Base-by-base conservation (phyloP, 2,888 invertebrate genomes). In the Steinernema carpocapsae region DNA sequence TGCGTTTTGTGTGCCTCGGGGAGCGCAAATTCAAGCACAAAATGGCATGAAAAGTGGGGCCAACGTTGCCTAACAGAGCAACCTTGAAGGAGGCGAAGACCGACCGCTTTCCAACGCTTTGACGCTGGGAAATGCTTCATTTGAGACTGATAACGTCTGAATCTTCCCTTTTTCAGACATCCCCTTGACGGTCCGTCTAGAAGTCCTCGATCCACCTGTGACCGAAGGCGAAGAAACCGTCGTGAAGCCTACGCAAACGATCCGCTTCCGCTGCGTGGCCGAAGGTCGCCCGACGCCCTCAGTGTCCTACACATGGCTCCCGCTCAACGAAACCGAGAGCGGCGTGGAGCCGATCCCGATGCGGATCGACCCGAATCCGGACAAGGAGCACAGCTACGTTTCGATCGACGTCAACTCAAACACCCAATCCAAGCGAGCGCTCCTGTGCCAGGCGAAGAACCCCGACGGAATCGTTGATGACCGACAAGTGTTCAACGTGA, bases 251-350 rank as follows among this genome's bases (percentile, higher is more conserved):
- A 77, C 77, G 14, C 85, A 85, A 75, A 79, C 81, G 6, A 85
- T 86, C 73, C 82, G 83, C 48, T 86, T 86, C 81, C 80, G 84
- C 64, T 86, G 86, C 72, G 78, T 87, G n/a, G 81, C 83, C 29
- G 84, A 84, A 29, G 86, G 86, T n/a, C 80, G 86, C 17, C 86
- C 86, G 17, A 81, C 81, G 76, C 86, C 86, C 7, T 76, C 82
- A 52, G 82, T 87, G 29, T 84, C 85, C 32, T 86, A 85, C 76
- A 82, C 84, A 17, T 86, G 86, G 86, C 80, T 86, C 17, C 85
- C 86, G 10, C 74, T 86, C 51, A 82, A 87, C 71, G 80, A 42
- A n/a, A 71, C 72, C 14, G 56, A 72, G 24, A 29, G 59, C 37
- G 74, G 72, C 22, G 32, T 70, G 14, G 51, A 71, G 17, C 70